Percentiles rank a stretch among this genome's conserved stretches.
phyloP scores from a whole-genome alignment of 2,888 invertebrate genomes.

The Blera fallax region DNA sequence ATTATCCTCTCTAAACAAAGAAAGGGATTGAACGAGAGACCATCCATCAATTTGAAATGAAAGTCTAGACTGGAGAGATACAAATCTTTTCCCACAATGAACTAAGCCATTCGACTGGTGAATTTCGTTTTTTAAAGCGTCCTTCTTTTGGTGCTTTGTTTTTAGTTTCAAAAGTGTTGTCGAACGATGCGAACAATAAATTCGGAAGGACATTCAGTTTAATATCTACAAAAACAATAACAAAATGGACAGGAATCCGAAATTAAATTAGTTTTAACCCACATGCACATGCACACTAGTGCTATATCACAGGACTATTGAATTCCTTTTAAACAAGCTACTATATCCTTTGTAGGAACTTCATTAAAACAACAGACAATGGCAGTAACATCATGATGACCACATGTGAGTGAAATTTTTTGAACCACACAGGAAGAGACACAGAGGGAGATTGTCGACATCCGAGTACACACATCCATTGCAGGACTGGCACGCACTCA shows the following conservation, averaged over 20 bases:
- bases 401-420: slow-evolving; percentile 15
- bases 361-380: slow-evolving; percentile 28
- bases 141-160: no score
- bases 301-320: neutral
- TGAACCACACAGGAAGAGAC: neutral
- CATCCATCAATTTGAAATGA: neutral
- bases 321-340: neutral
- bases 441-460: neutral
- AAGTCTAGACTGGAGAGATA: neutral
- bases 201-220: no score
- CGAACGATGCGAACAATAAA: no score
- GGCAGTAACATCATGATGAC: slow-evolving; percentile 32
- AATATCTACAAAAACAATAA: no score
- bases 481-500: slow-evolving; percentile 24
- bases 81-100: neutral
- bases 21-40: neutral
- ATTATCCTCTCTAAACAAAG: neutral
- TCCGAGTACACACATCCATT: neutral
- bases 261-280: neutral
- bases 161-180: no score
- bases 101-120: no score
- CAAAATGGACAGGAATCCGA: neutral
- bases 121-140: no score
- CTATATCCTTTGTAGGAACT: slow-evolving; percentile 22
- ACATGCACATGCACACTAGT: neutral